Evolutionary conservation across 2,797 vertebrate species (phyloP), one percentile per base, ranked within the genome.

Genomic region (Hoplostethus atlanticus): DNA sequence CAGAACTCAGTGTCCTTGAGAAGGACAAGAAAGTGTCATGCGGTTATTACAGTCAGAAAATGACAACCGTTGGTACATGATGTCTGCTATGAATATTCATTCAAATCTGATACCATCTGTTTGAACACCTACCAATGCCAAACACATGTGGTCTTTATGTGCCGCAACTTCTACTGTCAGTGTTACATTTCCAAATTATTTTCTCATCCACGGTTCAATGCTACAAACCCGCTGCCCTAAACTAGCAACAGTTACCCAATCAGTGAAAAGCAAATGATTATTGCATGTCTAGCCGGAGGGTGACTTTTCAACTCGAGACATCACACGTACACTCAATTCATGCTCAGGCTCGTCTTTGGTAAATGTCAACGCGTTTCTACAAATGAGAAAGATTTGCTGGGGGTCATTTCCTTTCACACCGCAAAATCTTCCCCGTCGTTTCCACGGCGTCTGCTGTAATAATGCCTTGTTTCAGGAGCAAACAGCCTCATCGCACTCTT

Each of bases 11-110:
- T 55, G 82, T 67, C 83, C 79, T 85, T 85, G 79, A 84, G 65
- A 78, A 74, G 54, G 36, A 53, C 48, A 73, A 52, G 25, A 52
- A 10, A 76, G 51, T 84, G 70, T 90, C 75, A 34, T 13, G n/a
- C 7, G n/a, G 68, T 73, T 42, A 40, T 68, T 75, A 77, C 58
- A 50, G 76, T 85, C 79, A 77, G 79, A 88, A 85, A 77, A 68
- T 81, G 83, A 91, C 85, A 89, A 90, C 85, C 71, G 77, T 76
- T 69, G 70, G 68, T 40, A 46, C 52, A 68, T 63, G 34, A 74
- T 81, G 70, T 79, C 58, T 44, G 8, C 64, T 57, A 87, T 89
- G 84, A 88, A 91, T 88, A 91, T 90, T 90, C 83, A 89, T 91
- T 73, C 44, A 78, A 84, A 71, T 68, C 51, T 80, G 77, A 87